Percentiles rank a stretch among this genome's conserved stretches.
Conservation (phyloP, 2,113 vertebrate genomes). For the Lepus europaeus region DNA sequence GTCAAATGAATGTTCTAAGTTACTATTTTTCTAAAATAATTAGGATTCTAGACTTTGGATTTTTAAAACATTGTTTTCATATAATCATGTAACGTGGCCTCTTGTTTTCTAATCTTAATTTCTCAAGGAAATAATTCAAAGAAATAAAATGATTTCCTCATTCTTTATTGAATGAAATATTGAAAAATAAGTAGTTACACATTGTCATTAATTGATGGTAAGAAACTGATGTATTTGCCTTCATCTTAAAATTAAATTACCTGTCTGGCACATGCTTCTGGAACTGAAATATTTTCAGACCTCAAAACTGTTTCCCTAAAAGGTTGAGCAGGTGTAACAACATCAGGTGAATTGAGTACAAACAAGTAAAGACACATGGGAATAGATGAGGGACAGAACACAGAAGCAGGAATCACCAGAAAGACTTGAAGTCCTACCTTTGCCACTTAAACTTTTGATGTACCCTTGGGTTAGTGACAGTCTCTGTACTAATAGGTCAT, state of each 20-base stretch:
- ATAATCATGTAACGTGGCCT: neutral
- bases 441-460: neutral
- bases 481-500: neutral
- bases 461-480: neutral
- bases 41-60: neutral
- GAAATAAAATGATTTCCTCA: conserved; percentile 13
- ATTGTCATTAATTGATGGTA: neutral
- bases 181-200: conserved; percentile 50
- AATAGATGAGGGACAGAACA: conserved; percentile 6
- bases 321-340: neutral
- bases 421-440: neutral
- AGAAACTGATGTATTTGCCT: neutral
- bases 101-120: neutral
- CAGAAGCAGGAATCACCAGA: neutral
- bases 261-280: neutral
- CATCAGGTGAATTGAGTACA: neutral
- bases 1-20: neutral
- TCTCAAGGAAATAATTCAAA: conserved; percentile 21
- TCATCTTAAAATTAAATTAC: conserved; percentile 19
- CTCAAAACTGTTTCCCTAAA: neutral
- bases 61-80: conserved; percentile 55
- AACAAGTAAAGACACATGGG: neutral
- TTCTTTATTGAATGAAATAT: neutral
- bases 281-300: neutral
- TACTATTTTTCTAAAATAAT: conserved; percentile 20